Base-by-base conservation (phyloP, 2,888 invertebrate genomes). In the Thelaira solivaga region DNA sequence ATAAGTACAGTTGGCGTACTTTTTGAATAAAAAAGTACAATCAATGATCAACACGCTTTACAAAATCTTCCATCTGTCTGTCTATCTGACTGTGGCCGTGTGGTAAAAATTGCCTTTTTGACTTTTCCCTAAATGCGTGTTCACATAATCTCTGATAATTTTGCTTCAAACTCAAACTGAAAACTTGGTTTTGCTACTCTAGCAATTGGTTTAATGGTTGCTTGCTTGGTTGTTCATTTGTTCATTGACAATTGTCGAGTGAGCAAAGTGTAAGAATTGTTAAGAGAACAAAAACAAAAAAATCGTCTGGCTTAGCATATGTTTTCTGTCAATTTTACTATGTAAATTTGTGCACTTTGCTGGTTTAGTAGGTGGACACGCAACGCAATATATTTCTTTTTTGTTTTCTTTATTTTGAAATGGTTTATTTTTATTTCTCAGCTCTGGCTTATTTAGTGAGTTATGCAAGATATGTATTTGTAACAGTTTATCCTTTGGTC, bases 131-230 rank as follows among this genome's bases (percentile, higher is more conserved):
- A 74, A 78, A 75, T 80, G 80, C 80, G 80, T 80, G 80, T 71
- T 75, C 75, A 75, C 72, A 80, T 78, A 80, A 80, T 80, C 80
- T 71, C 72, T 64, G 80, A 80, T 80, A 78, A 80, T 62, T 59
- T 43, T 39, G n/a, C 22, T 7, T 45, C 39, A 51, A 43, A 57
- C 59, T 51, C 65, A 77, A 64, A 45, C 31, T 61, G 20, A 16
- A 67, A 59, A 20, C 18, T 67, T 59, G 47, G 45, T 39, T 31
- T 45, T 45, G 53, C 34, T 41, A 41, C 3, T n/a, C 8, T 20
- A n/a, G 26, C 26, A 11, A n/a, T n/a, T n/a, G n/a, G n/a, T n/a
- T n/a, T n/a, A n/a, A n/a, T n/a, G n/a, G n/a, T n/a, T n/a, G n/a
- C n/a, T n/a, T n/a, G 36, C 1, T n/a, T n/a, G 34, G 8, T 34